A percentile compares a stretch with the other conserved stretches of the same genome.
Conservation (phyloP, 2,113 vertebrate species). For the Nicator chloris region DNA sequence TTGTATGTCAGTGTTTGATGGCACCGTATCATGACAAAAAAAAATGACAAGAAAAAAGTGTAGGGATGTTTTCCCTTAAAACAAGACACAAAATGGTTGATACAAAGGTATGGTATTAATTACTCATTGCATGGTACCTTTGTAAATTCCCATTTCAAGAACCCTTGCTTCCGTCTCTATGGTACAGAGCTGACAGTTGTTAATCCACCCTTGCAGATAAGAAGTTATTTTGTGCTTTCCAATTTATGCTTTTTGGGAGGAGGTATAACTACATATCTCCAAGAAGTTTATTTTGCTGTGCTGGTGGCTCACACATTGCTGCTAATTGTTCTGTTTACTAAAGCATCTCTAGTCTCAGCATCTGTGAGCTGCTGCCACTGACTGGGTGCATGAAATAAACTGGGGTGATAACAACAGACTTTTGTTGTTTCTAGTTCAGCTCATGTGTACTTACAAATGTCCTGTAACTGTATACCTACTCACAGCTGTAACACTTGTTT, state of each 20-base stretch:
- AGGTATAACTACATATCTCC: not conserved
- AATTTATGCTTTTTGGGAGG: not conserved
- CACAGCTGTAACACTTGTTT: not conserved
- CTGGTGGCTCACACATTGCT: not conserved
- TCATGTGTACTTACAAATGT: not conserved
- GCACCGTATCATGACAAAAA: not conserved
- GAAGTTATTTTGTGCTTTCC: not conserved
- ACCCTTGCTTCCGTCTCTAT: not conserved
- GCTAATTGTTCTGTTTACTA: not conserved
- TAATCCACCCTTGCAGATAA: not conserved
- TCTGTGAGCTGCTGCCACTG: not conserved
- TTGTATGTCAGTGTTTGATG: not conserved
- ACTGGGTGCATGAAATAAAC: not conserved
- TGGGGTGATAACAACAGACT: not conserved
- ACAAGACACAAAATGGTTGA: not conserved
- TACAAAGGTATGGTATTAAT: not conserved
- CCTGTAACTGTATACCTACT: not conserved
- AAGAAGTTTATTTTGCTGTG: not conserved
- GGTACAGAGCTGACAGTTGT: not conserved
- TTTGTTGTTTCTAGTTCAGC: not conserved
- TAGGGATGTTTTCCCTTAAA: not conserved
- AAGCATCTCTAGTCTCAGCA: not conserved
- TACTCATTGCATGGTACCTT: not conserved
- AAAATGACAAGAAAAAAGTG: not conserved
- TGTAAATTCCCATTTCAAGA: not conserved